Conservation (phyloP, 2,797 vertebrate genomes). For the Acanthurus lineatus region DNA sequence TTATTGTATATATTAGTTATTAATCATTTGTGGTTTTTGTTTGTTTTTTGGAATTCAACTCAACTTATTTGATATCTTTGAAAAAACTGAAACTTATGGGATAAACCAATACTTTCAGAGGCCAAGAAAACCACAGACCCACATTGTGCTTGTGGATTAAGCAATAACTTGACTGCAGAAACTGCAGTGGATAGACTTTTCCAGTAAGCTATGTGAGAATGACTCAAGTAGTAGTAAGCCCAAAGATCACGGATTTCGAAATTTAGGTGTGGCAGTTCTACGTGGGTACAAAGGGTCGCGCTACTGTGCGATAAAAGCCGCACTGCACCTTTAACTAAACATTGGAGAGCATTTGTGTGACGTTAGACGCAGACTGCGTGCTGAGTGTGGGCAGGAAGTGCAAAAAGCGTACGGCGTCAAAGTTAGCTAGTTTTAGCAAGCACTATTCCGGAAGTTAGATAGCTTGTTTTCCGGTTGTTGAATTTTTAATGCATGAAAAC, state of each 20-base stretch:
- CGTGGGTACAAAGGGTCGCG: conserved; percentile 28
- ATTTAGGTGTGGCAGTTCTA: conserved; percentile 80
- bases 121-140: background rate
- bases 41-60: background rate
- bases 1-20: no score
- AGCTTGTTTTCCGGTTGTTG: fast-evolving
- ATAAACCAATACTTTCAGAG: background rate
- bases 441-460: background rate
- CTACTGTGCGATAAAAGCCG: conserved; percentile 58
- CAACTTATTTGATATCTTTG: background rate
- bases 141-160: background rate
- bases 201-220: conserved; percentile 26
- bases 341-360: conserved; percentile 64
- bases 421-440: background rate
- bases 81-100: background rate
- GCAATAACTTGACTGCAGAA: conserved; percentile 22
- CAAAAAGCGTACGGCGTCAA: conserved; percentile 29
- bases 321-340: conserved; percentile 86
- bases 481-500: no score
- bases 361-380: conserved; percentile 80
- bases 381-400: conserved; percentile 81
- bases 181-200: background rate
- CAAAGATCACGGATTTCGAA: conserved; percentile 73
- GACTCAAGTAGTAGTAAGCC: conserved; percentile 69
- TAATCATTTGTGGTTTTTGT: no score